phyloP scores from a whole-genome alignment of 2,113 vertebrate genomes.

The Zingel zingel region DNA sequence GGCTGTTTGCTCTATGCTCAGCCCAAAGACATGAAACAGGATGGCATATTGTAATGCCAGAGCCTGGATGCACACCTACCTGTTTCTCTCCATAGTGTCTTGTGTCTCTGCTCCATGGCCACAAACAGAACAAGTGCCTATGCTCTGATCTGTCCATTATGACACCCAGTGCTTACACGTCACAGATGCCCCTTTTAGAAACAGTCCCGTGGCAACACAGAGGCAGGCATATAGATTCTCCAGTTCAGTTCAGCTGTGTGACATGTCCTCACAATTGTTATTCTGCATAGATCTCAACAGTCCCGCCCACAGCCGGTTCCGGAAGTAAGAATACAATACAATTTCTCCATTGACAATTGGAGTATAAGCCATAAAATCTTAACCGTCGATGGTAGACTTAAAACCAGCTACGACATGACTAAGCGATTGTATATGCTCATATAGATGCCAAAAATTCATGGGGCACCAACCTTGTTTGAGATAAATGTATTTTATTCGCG shows the following conservation, averaged over 20 bases:
- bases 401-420: too few species aligned
- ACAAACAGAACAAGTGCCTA: slow-evolving; percentile 14
- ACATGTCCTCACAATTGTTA: slow-evolving; percentile 31
- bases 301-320: too few species aligned
- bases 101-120: neutral
- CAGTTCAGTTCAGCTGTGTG: slow-evolving; percentile 16
- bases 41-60: slow-evolving; percentile 24
- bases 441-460: too few species aligned
- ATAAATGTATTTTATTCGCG: too few species aligned
- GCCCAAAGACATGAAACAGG: slow-evolving; percentile 37
- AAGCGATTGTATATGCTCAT: too few species aligned
- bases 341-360: too few species aligned
- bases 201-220: neutral
- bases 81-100: neutral
- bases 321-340: too few species aligned
- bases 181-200: slow-evolving; percentile 18
- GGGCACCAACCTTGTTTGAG: too few species aligned
- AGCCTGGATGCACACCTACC: slow-evolving; percentile 9
- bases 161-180: neutral
- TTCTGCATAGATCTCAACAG: neutral
- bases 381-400: too few species aligned
- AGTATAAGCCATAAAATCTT: too few species aligned
- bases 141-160: slow-evolving; percentile 36
- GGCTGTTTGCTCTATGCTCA: neutral
- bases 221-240: slow-evolving; percentile 18